Conservation (phyloP, 1,140 invertebrate genomes). For the Aradophagus sp. region DNA sequence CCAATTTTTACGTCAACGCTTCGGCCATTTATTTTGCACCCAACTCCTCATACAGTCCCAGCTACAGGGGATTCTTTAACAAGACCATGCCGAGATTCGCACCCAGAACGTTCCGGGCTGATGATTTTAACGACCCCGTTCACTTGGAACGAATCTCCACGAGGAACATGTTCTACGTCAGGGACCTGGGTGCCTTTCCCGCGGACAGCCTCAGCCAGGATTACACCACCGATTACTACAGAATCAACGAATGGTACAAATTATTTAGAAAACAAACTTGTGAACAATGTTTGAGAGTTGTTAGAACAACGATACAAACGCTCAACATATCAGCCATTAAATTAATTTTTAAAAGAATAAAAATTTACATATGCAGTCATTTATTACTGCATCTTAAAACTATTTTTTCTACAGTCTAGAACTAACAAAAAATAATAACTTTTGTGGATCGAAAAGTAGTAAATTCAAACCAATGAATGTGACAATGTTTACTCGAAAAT, state of each 20-base stretch:
- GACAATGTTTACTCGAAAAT: no score
- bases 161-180: constrained; percentile 88
- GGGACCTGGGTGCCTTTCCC: constrained; percentile 88
- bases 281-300: no score
- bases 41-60: constrained; percentile 95
- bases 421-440: no score
- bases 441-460: no score
- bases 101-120: constrained; percentile 91
- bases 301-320: no score
- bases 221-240: constrained; percentile 93
- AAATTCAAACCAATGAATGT: no score
- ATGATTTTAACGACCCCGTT: constrained; percentile 96
- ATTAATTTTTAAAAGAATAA: no score
- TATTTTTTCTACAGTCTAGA: no score
- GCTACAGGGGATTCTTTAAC: constrained; percentile 96
- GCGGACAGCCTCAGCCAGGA: constrained; percentile 84
- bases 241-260: constrained; percentile 90
- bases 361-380: no score
- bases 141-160: constrained; percentile 94
- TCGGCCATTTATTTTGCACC: constrained; percentile 96
- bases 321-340: no score
- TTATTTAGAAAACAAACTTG: no score
- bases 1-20: constrained; percentile 94
- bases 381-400: no score
- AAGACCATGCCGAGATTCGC: constrained; percentile 97